Conservation (phyloP, 2,113 vertebrate genomes). For the Manacus vitellinus region DNA sequence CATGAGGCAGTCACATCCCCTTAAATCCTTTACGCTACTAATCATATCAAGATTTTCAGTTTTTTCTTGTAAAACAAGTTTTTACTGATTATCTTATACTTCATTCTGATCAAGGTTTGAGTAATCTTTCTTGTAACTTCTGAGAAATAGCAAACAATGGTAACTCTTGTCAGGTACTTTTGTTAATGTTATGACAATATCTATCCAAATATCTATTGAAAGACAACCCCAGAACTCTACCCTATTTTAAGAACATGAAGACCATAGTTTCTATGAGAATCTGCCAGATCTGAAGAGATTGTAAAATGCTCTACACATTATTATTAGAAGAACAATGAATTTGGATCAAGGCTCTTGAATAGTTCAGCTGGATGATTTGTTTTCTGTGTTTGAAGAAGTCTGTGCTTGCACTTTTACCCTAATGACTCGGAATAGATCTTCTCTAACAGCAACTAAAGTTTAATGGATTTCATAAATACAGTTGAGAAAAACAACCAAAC, state of each 20-base stretch:
- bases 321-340: neutral
- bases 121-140: neutral
- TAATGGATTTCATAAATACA: neutral
- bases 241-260: neutral
- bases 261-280: neutral
- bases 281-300: neutral
- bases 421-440: neutral
- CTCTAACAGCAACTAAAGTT: neutral
- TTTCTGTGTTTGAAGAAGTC: neutral
- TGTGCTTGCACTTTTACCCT: neutral
- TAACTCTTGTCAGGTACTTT: neutral
- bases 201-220: neutral
- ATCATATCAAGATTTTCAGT: neutral
- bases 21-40: neutral
- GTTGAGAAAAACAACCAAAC: neutral
- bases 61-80: neutral
- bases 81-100: neutral
- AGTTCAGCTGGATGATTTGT: neutral
- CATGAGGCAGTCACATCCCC: rapidly evolving
- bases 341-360: neutral
- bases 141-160: neutral
- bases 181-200: neutral
- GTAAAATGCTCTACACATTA: neutral
- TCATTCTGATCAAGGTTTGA: neutral
- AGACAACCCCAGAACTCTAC: neutral